A percentile compares a stretch with the other conserved stretches of the same genome.
Evolutionary conservation across 2,113 vertebrate species (phyloP).

Genomic region (Rhodinocichla rosea): DNA sequence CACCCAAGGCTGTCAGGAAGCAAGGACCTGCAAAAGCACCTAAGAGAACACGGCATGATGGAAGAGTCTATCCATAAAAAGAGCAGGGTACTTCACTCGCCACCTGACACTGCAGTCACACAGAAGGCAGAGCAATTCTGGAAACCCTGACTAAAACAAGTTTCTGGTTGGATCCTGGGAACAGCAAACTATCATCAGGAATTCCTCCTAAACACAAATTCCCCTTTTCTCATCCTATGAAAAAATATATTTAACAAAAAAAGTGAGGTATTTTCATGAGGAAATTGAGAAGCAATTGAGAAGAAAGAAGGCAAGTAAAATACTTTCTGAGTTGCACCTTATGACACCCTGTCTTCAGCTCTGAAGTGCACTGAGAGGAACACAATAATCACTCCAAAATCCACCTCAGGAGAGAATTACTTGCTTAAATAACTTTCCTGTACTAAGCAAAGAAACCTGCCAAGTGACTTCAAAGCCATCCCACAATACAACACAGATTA

Average conservation of each 20-base stretch:
- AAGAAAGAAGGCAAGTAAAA: background rate
- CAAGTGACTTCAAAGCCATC: background rate
- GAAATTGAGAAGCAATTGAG: background rate
- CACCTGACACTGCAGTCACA: background rate
- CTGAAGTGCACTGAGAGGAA: background rate
- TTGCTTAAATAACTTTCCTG: background rate
- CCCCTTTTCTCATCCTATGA: background rate
- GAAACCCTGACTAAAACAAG: background rate
- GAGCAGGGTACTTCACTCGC: background rate
- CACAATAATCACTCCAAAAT: background rate
- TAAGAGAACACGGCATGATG: background rate
- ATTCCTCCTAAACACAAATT: background rate
- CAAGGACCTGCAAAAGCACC: background rate
- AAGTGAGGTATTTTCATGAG: background rate
- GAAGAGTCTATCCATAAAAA: background rate
- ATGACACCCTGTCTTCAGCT: background rate
- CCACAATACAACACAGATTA: background rate
- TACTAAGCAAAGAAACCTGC: background rate
- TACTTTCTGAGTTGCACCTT: background rate
- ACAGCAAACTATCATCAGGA: background rate
- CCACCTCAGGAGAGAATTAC: background rate
- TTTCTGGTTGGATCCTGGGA: background rate
- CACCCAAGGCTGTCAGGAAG: background rate
- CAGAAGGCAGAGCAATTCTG: background rate
- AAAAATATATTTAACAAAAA: background rate